Base-by-base conservation (phyloP, 2,888 invertebrate genomes). In the Aromia moschata region DNA sequence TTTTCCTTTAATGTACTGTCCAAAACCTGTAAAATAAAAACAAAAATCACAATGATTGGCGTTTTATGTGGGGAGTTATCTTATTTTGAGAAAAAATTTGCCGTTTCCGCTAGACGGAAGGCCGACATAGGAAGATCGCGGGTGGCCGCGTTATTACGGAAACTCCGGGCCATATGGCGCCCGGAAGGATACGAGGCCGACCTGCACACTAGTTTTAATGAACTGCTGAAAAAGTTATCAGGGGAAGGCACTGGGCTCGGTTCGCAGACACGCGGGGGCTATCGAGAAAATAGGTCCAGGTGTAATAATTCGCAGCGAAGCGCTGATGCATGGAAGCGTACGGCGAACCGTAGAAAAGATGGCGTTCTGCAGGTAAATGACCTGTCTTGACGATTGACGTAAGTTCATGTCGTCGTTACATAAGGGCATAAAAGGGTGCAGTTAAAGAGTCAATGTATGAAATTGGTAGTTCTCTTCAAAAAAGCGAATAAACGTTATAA, bases 221-320 rank as follows among this genome's bases (percentile, higher is more conserved):
- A 75, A 73, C 68, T 74, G 60, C 55, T 66, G 71, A 68, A 74
- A 73, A 74, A 75, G 70, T 74, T 73, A 73, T 74, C 68, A 70
- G 69, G 69, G 56, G 60, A 49, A 64, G 53, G 70, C 65, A 60
- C 52, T 46, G 72, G 71, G 71, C 67, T 55, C 67, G 60, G 64
- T 69, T 69, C 64, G 54, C 65, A 56, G 41, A 60, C 56, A 68
- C 68, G 9, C 5, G 64, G 59, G 61, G 60, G 64, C 65, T 56
- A 62, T 43, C 52, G 49, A 46, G 60, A 61, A 64, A 60, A 63
- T 55, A 64, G 69, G 66, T 74, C 74, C 75, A 75, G 73, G 73
- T 74, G 75, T 67, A 70, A 74, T 69, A 66, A 56, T 69, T 67
- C 56, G 58, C 58, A 56, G 49, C 41, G 53, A 44, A 47, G 36